A percentile compares a stretch with the other conserved stretches of the same genome.
Conservation (phyloP, 2,888 invertebrate species). For the Onchidella celtica region DNA sequence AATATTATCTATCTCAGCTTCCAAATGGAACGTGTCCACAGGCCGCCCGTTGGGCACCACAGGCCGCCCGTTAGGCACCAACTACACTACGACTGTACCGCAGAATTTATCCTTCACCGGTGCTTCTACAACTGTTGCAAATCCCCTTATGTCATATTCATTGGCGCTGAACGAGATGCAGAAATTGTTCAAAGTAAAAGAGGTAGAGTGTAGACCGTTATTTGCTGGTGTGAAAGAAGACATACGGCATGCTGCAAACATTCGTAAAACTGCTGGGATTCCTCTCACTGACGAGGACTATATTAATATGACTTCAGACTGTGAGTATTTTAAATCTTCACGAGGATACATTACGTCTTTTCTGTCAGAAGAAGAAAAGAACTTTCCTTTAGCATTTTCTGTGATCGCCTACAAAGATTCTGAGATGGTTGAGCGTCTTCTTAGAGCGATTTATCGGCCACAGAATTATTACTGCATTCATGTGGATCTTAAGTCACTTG, state of each 20-base stretch:
- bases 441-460: slow-evolving; percentile 28
- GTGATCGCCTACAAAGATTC: slow-evolving; percentile 5
- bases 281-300: slow-evolving; percentile 3
- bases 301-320: slow-evolving; percentile 6
- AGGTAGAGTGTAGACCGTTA: background rate
- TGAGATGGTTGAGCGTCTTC: slow-evolving; percentile 36
- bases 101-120: too few relatives aligned
- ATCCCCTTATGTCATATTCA: too few relatives aligned
- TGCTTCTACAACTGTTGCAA: too few relatives aligned
- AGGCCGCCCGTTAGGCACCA: too few relatives aligned
- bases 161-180: too few relatives aligned
- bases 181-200: too few relatives aligned
- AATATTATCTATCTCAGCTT: too few relatives aligned
- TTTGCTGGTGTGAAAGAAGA: background rate
- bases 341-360: slow-evolving; percentile 34
- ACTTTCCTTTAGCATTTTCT: slow-evolving; percentile 35
- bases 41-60: too few relatives aligned
- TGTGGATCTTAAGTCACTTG: slow-evolving; percentile 10
- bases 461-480: slow-evolving; percentile 44
- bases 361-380: slow-evolving; percentile 25
- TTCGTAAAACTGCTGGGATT: background rate
- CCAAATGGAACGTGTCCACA: too few relatives aligned
- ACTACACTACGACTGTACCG: too few relatives aligned
- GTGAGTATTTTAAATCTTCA: background rate
- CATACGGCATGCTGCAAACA: background rate